phyloP scores from a whole-genome alignment of 2,888 invertebrate species.

The Bedellia somnulentella region DNA sequence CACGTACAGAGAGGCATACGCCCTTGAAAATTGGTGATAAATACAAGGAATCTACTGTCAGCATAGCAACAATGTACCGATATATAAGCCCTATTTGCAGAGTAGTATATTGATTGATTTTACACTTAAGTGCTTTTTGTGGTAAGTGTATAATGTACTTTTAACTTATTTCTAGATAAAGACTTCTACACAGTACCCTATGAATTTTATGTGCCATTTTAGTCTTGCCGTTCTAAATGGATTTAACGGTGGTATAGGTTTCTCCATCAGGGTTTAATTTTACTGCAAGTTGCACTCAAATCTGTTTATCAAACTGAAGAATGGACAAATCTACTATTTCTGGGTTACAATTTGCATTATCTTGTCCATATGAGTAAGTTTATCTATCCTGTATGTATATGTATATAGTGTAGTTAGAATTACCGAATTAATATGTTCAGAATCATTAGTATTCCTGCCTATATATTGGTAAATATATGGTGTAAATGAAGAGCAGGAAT shows the following conservation, averaged over 20 bases:
- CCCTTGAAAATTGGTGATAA: constrained; percentile 48
- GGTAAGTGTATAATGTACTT: constrained; percentile 28
- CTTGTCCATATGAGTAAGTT: not conserved
- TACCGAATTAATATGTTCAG: too few species aligned
- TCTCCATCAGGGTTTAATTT: too few species aligned
- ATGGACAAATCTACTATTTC: too few species aligned
- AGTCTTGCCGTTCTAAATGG: too few species aligned
- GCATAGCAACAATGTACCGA: constrained; percentile 53
- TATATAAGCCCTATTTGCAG: constrained; percentile 25
- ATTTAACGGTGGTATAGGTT: too few species aligned
- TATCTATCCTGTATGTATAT: too few species aligned
- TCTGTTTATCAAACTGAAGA: too few species aligned
- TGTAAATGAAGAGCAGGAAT: too few species aligned
- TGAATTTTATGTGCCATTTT: not conserved
- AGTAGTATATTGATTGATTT: constrained; percentile 20
- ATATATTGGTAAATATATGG: too few species aligned
- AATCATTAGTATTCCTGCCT: too few species aligned
- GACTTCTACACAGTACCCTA: not conserved
- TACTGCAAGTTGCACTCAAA: too few species aligned
- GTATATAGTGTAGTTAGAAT: too few species aligned
- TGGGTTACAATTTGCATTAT: not conserved
- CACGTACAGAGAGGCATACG: constrained; percentile 23
- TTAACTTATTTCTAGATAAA: not conserved
- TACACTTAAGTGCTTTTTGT: constrained; percentile 31
- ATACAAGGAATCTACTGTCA: constrained; percentile 45